Evolutionary conservation across 2,888 invertebrate genomes (phyloP), one percentile per base, ranked within the genome.

Genomic region (Erpobdella octoculata): DNA sequence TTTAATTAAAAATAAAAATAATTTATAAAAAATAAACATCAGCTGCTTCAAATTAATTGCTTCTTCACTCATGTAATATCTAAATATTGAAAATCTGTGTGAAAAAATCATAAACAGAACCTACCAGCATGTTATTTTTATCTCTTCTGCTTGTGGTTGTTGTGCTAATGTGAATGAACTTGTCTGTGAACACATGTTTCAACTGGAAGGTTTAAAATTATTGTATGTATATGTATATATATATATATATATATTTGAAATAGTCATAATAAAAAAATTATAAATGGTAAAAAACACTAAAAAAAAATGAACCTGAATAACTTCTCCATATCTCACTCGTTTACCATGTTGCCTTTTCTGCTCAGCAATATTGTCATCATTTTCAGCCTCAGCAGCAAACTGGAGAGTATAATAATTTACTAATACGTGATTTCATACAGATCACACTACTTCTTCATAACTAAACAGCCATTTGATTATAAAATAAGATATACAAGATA

Each of bases 151-250:
- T 80, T n/a, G 83, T 83, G 73, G 82, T 80, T 4, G 81, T 82
- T 31, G 82, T 82, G 74, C 81, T 82, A 77, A 81, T 81, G 73
- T 82, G 82, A 46, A 83, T 79, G 78, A 76, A 83, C 75, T 83
- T 83, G 9, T 78, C 79, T 4, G 82, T 81, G 75, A 82, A 81
- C 21, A 78, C 72, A 73, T 83, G 83, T 69, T 79, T 78, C 65
- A 83, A 77, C 81, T 83, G 81, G 9, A 82, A 79, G 36, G 78
- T 28, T 62, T 31, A 33, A 6, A 62, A 35, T 15, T 6, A 36
- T 65, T 18, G 59, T n/a, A 9, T 59, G 12, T 59, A 9, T 12
- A 15, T 59, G 59, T n/a, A 8, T 59, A 9, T 59, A 9, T 59
- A 9, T 59, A 21, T 12, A 15, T 59, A n/a, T 41, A n/a, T 41